Percentiles rank a stretch among this genome's conserved stretches.
Conservation (phyloP, 1,140 invertebrate species). For the Temnothorax longispinosus region DNA sequence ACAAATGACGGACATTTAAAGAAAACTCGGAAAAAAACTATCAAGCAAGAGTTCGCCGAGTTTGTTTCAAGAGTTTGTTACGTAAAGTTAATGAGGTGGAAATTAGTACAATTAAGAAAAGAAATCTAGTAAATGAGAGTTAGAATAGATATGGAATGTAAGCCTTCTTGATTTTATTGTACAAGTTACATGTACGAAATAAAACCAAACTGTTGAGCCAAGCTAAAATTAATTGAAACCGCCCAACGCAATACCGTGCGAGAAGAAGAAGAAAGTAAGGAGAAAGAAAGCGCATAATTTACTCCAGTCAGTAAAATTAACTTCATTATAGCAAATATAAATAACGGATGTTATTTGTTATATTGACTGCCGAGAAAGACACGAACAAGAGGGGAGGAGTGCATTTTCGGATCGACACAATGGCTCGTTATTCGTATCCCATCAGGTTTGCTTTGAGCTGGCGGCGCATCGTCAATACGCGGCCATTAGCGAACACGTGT, state of each 20-base stretch:
- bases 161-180: not conserved
- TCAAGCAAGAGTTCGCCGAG: not conserved
- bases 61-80: not conserved
- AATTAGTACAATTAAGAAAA: not conserved
- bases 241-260: no score
- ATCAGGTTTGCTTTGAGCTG: slow-evolving; percentile 46
- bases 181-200: not conserved
- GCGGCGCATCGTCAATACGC: slow-evolving; percentile 57
- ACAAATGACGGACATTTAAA: slow-evolving; percentile 48
- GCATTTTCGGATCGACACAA: slow-evolving; percentile 61
- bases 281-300: not conserved
- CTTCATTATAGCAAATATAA: slow-evolving; percentile 26
- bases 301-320: slow-evolving; percentile 8
- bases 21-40: slow-evolving; percentile 18
- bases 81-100: not conserved
- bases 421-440: slow-evolving; percentile 69
- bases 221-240: not conserved
- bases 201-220: not conserved
- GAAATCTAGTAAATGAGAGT: not conserved
- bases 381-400: not conserved
- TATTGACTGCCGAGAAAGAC: slow-evolving; percentile 17
- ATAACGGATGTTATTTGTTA: slow-evolving; percentile 31
- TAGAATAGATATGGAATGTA: not conserved
- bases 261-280: not conserved
- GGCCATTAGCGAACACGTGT: slow-evolving; percentile 70